phyloP scores from a whole-genome alignment of 1,140 invertebrate species.

The Bactericera cockerelli region DNA sequence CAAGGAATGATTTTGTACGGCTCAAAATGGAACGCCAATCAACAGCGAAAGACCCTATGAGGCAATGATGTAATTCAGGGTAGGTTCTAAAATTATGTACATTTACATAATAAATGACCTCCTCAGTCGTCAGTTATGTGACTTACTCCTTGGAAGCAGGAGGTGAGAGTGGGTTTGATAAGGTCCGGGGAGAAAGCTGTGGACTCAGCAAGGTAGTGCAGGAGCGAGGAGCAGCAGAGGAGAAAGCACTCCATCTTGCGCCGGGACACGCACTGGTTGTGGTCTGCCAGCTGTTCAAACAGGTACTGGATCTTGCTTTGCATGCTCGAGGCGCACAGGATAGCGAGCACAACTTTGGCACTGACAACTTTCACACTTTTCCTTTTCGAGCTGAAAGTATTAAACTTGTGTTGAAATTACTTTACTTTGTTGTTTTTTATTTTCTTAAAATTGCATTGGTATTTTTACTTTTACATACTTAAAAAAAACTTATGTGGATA shows the following conservation, averaged over 20 bases:
- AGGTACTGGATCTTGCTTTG: conserved; percentile 45
- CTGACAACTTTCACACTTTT: conserved; percentile 36
- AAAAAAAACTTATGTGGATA: too few species aligned
- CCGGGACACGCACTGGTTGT: conserved; percentile 44
- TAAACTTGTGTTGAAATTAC: neutral
- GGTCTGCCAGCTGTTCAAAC: conserved; percentile 43
- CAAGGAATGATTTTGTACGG: too few species aligned
- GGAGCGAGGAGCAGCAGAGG: conserved; percentile 34
- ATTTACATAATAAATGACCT: too few species aligned
- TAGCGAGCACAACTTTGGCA: conserved; percentile 42
- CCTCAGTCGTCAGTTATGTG: too few species aligned
- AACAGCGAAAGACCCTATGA: too few species aligned
- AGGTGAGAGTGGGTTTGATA: conserved; percentile 38
- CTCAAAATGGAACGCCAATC: too few species aligned
- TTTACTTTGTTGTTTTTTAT: too few species aligned
- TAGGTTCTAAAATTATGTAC: too few species aligned
- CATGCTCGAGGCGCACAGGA: conserved; percentile 40
- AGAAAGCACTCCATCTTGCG: conserved; percentile 38
- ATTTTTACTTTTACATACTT: too few species aligned
- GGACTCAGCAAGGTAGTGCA: conserved; percentile 39
- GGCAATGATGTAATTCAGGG: too few species aligned
- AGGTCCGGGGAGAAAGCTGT: conserved; percentile 35
- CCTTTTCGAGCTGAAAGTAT: conserved; percentile 30
- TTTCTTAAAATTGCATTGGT: too few species aligned
- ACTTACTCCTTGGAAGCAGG: conserved; percentile 42